Base-by-base conservation (phyloP, 2,797 vertebrate genomes). In the Sciurus carolinensis region DNA sequence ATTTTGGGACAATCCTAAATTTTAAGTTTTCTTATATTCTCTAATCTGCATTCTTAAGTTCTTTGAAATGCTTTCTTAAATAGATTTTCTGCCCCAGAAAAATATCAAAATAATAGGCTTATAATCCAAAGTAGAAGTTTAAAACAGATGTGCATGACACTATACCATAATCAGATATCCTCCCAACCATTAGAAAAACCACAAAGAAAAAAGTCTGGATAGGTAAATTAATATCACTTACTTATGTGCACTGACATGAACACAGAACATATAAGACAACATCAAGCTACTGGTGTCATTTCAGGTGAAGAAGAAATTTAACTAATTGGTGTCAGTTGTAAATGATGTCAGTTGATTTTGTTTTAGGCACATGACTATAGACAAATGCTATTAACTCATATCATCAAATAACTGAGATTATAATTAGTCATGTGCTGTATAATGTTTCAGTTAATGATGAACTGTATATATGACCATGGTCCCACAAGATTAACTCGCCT, bases 1-100 rank as follows among this genome's bases (percentile, higher is more conserved):
- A 96, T 95, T 97, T 96, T 94, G 67, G 11, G 7, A 89, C 64
- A 80, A 71, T 30, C 2, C n/a, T 92, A 72, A 93, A 95, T 96
- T 97, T 77, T 76, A 96, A 84, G 59, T 36, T 73, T 84, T 71
- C 52, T 47, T 91, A 42, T 90, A 64, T 80, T 97, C 72, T 93
- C 42, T 85, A 79, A 69, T 26, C 17, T 64, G 10, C 14, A 94
- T 84, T 96, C 86, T 66, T 52, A 86, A 52, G 83, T 81, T 80
- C 59, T 67, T 44, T 57, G 7, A 64, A 96, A 36, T 59, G 1
- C 80, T 95, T 94, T 77, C 62, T 73, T 91, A 90, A 94, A 84
- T 81, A 33, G 83, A 89, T 72, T 92, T 96, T 80, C 87, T 95
- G 12, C 11, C 54, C 42, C 17, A 85, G n/a, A 69, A 94, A 95